Evolutionary conservation across 2,113 vertebrate genomes (phyloP), one percentile per base, ranked within the genome.

Genomic region (Podocnemis expansa): DNA sequence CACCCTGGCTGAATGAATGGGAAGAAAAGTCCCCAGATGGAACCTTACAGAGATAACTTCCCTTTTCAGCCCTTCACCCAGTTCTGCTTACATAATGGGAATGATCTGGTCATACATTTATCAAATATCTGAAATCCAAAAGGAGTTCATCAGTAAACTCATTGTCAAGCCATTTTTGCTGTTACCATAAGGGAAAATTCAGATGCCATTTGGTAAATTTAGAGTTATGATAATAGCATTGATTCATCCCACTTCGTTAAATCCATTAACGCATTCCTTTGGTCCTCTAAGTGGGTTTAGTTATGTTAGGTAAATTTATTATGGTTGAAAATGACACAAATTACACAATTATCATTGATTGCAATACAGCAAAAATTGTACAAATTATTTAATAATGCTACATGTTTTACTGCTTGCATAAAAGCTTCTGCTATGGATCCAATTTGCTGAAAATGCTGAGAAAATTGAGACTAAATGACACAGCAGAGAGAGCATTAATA

Each of bases 381-480:
- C 2, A 3, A 82, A 80, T 51, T 84, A 52, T 95, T 88, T 91
- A 85, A 87, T 89, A 93, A 87, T 4, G 1, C 22, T 84, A 13
- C 84, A 47, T 25, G 1, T 58, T 88, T 84, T 49, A n/a, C 22
- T 90, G 11, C 31, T 93, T 73, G 45, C 10, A 93, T 89, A 51
- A 83, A 88, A 29, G 38, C 51, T 58, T 88, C 85, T 80, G 8
- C 14, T 31, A 31, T 63, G 70, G 51, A 93, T 87, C 76, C 67
- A 88, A 82, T 93, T 93, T 85, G 56, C n/a, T 84, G 80, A 80
- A 78, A 79, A 85, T 70, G 8, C 24, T 87, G 91, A 91, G 38
- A 82, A 89, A 54, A 88, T 31, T 76, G 45, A 31, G 12, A 95
- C 93, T 93, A 91, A 96, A 90, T 90, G 82, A 85, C 58, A 60